Percentiles rank a stretch among this genome's conserved stretches.
phyloP scores from a whole-genome alignment of 2,113 vertebrate species.

The Baryphthengus martii region DNA sequence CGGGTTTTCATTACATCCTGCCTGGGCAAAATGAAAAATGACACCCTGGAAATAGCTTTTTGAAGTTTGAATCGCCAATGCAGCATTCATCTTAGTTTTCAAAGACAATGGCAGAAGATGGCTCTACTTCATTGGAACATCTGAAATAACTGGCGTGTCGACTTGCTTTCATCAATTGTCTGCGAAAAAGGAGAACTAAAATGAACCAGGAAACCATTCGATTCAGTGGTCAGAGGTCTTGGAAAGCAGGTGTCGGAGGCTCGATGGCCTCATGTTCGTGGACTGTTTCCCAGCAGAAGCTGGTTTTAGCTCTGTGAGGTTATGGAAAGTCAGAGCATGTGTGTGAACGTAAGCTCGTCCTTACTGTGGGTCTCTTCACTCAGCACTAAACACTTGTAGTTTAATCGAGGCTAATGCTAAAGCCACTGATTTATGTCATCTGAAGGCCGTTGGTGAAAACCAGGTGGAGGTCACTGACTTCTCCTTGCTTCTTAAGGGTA shows the following conservation, averaged over 20 bases:
- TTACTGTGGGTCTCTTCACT: background rate
- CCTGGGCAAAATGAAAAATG: slow-evolving; percentile 44
- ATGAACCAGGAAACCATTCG: background rate
- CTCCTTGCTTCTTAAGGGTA: background rate
- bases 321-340: background rate
- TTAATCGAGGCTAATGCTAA: background rate
- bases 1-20: slow-evolving; percentile 21
- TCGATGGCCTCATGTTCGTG: background rate
- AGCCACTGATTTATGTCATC: background rate
- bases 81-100: slow-evolving; percentile 38
- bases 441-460: background rate
- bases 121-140: slow-evolving; percentile 14
- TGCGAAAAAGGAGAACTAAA: background rate
- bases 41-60: slow-evolving; percentile 43
- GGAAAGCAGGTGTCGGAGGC: background rate
- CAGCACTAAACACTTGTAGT: background rate
- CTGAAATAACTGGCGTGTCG: background rate
- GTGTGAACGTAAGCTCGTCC: accelerated
- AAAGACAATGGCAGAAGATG: background rate
- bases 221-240: background rate
- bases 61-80: background rate
- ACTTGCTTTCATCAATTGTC: background rate
- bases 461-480: background rate
- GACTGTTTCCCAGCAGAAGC: background rate
- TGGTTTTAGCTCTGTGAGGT: background rate